Percentiles rank a stretch among this genome's conserved stretches.
Conservation (phyloP, 2,888 invertebrate genomes). For the Buathra laborator region DNA sequence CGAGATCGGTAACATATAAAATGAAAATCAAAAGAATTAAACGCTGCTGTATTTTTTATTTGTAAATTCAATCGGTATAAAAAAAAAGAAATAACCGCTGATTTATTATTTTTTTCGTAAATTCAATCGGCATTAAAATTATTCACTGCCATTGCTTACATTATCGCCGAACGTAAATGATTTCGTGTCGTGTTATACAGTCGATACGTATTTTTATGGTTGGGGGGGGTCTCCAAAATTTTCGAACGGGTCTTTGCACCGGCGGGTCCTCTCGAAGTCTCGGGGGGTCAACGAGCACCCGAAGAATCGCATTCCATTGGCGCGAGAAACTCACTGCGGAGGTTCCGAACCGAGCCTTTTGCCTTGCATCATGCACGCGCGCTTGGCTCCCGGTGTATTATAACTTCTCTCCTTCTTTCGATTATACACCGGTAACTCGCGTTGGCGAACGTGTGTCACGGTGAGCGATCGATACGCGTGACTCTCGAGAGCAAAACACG, state of each 20-base stretch:
- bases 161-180: neutral
- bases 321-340: conserved; percentile 6
- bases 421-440: neutral
- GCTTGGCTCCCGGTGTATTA: neutral
- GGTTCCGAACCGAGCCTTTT: conserved; percentile 51
- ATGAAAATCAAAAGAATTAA: neutral
- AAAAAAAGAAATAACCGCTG: neutral
- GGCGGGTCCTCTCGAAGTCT: conserved; percentile 30
- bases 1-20: neutral
- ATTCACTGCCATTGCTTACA: neutral
- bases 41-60: neutral
- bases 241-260: conserved; percentile 9
- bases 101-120: neutral
- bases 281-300: conserved; percentile 58
- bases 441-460: conserved; percentile 50
- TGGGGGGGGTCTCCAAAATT: neutral
- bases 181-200: neutral
- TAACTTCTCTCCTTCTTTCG: neutral
- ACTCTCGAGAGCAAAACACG: conserved; percentile 36
- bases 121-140: neutral
- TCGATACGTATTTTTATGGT: conserved; percentile 31
- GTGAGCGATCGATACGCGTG: conserved; percentile 50
- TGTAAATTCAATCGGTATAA: neutral
- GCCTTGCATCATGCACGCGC: conserved; percentile 1
- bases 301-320: conserved; percentile 55